Conservation (phyloP, 1,140 invertebrate species). For the Pseudomyrmex pallidus region DNA sequence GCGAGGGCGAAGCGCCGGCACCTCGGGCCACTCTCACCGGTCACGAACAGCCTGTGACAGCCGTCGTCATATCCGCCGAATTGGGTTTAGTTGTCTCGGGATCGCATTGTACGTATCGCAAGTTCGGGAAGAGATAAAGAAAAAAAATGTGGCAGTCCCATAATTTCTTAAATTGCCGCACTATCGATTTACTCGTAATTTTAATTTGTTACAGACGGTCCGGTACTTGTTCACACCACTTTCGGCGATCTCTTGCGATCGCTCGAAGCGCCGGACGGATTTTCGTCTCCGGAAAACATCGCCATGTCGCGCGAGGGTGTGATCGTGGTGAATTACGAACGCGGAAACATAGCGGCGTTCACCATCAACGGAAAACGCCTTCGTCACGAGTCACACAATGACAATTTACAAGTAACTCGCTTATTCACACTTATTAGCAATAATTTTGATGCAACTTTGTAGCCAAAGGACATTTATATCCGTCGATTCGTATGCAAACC, state of each 20-base stretch:
- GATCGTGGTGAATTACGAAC: slow-evolving; percentile 96
- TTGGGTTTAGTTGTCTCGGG: slow-evolving; percentile 98
- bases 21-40: slow-evolving; percentile 98
- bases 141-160: not conserved
- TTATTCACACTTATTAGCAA: not conserved
- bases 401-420: slow-evolving; percentile 94
- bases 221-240: slow-evolving; percentile 98
- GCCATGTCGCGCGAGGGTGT: slow-evolving; percentile 98
- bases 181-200: not conserved
- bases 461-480: too few species aligned
- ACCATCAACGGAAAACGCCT: slow-evolving; percentile 96
- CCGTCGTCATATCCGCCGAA: slow-evolving; percentile 98
- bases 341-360: slow-evolving; percentile 96
- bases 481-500: not conserved
- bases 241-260: slow-evolving; percentile 98
- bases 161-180: not conserved
- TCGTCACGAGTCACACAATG: slow-evolving; percentile 95
- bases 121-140: not conserved
- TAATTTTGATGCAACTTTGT: slow-evolving; percentile 1
- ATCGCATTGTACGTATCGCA: slow-evolving; percentile 90
- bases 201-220: slow-evolving; percentile 90
- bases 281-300: slow-evolving; percentile 95
- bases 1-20: slow-evolving; percentile 97
- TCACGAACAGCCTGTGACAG: slow-evolving; percentile 97
- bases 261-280: slow-evolving; percentile 92